Percentiles rank a stretch among this genome's conserved stretches.
Conservation (phyloP, 1,140 invertebrate species). For the Drosophila erecta region DNA sequence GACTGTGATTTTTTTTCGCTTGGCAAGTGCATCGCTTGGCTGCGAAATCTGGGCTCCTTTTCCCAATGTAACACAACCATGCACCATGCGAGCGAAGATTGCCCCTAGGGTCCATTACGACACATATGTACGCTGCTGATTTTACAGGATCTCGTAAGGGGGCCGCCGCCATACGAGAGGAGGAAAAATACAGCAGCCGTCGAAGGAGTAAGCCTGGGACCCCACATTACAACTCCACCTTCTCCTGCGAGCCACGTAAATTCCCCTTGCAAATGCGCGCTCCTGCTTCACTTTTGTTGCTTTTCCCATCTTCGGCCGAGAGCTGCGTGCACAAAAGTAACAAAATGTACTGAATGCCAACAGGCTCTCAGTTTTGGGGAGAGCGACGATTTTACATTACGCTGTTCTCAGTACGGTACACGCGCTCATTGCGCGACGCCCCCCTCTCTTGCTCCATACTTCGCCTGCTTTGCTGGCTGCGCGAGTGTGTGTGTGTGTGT, state of each 20-base stretch:
- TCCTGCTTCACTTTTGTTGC: constrained; percentile 9
- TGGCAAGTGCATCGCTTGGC: constrained; percentile 66
- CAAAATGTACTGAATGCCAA: constrained; percentile 84
- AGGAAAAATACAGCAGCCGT: not conserved
- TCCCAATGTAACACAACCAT: constrained; percentile 84
- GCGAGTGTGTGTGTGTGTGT: constrained; percentile 17
- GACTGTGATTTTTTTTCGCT: constrained; percentile 10
- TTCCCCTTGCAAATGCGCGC: constrained; percentile 22
- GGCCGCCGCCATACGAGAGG: not conserved
- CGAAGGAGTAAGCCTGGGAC: not conserved
- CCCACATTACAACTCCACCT: constrained; percentile 32
- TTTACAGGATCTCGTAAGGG: constrained; percentile 38
- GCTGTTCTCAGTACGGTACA: constrained; percentile 69
- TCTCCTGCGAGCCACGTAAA: constrained; percentile 16
- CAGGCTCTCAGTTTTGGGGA: constrained; percentile 74
- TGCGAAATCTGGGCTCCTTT: constrained; percentile 83
- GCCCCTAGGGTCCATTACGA: constrained; percentile 75
- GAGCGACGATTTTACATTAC: constrained; percentile 79
- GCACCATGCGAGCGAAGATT: constrained; percentile 81
- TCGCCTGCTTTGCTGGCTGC: constrained; percentile 23
- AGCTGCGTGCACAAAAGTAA: constrained; percentile 83
- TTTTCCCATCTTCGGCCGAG: constrained; percentile 23
- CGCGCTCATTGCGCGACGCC: constrained; percentile 71
- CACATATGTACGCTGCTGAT: constrained; percentile 42
- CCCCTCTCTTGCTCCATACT: constrained; percentile 11